Percentiles rank a stretch among this genome's conserved stretches.
phyloP scores from a whole-genome alignment of 2,888 invertebrate genomes.

The Drosophila nr. medialis region DNA sequence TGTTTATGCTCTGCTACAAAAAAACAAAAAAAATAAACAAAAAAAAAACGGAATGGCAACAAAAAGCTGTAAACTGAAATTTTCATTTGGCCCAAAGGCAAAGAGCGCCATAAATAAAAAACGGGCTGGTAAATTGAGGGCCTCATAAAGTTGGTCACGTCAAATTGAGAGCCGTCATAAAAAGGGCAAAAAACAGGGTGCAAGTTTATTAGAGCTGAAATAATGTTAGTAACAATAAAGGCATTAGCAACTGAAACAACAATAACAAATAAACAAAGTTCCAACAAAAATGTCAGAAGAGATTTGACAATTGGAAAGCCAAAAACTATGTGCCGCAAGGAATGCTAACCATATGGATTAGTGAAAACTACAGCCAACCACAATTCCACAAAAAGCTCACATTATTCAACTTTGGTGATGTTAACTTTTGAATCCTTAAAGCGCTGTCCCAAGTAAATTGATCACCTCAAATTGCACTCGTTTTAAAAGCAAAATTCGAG shows the following conservation, averaged over 20 bases:
- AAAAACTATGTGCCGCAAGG: conserved; percentile 26
- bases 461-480: conserved; percentile 27
- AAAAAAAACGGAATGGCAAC: conserved; percentile 32
- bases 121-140: conserved; percentile 59
- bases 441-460: conserved; percentile 16
- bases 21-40: not conserved
- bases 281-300: conserved; percentile 23
- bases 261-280: conserved; percentile 52
- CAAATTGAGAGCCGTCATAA: conserved; percentile 54
- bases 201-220: conserved; percentile 63
- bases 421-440: not conserved
- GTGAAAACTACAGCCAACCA: not conserved
- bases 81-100: conserved; percentile 59
- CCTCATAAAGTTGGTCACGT: conserved; percentile 66
- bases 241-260: conserved; percentile 28
- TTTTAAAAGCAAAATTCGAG: conserved; percentile 20
- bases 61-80: conserved; percentile 60
- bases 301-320: conserved; percentile 38
- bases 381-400: conserved; percentile 2
- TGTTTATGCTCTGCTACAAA: conserved; percentile 33
- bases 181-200: conserved; percentile 27
- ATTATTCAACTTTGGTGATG: not conserved
- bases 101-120: conserved; percentile 35
- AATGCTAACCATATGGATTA: conserved; percentile 14
- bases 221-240: conserved; percentile 52